Base-by-base conservation (phyloP, 2,888 invertebrate genomes). In the Luffia ferchaultella region DNA sequence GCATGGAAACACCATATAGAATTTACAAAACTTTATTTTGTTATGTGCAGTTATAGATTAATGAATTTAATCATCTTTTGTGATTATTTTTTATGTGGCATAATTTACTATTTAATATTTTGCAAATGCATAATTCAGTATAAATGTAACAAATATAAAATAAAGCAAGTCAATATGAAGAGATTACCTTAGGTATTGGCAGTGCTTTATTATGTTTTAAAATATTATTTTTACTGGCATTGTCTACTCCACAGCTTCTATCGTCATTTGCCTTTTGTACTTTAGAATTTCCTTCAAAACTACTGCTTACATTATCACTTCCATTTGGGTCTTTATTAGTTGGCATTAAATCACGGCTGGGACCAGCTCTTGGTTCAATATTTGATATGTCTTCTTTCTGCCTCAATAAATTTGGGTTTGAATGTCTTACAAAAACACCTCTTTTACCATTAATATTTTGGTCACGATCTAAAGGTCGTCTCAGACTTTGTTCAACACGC, bases 391-490 rank as follows among this genome's bases (percentile, higher is more conserved):
- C 46, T 15, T 30, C 30, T 30, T 3, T 30, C 30, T 46, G 46
- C 5, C 17, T 45, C 19, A 19, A 7, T 43, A 17, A 17, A 42
- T 43, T 42, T n/a, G 30, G 12, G 18, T 16, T 40, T 54, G 63
- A 62, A 53, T 79, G 73, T 55, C 82, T 65, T 19, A 82, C 80
- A 50, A 89, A 64, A 3, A 83, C 76, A 45, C 91, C 91, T 60
- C 89, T 80, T 57, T 87, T 85, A 1, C 92, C 92, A 73, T 92
- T 92, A 19, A 92, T 88, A 68, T 92, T 91, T 57, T 89, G 89
- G 67, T 92, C 92, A 63, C 85, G 82, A 64, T 90, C 90, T 49
- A 87, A 60, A 43, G 84, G 83, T 50, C 80, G 73, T 54, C 80
- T 75, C 57, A 78, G 67, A 56, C 78, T 85, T 61, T 85, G 85